Percentiles rank a stretch among this genome's conserved stretches.
phyloP scores from a whole-genome alignment of 2,888 invertebrate species.

The Conistra vaccinii region DNA sequence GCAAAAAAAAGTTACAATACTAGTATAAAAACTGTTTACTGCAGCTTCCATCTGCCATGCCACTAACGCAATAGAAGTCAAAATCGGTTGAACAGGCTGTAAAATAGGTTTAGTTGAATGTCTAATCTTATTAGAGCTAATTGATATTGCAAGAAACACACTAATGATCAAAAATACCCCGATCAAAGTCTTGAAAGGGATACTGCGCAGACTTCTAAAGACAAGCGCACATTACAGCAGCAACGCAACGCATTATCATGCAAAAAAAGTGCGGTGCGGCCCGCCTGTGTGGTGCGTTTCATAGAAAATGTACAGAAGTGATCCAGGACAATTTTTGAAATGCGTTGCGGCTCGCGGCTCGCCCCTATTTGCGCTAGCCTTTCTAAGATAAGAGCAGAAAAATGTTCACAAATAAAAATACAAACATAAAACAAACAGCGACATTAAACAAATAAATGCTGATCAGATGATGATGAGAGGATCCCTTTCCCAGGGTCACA shows the following conservation, averaged over 20 bases:
- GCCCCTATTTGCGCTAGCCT: background rate
- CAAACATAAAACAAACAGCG: background rate
- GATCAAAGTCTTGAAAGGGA: background rate
- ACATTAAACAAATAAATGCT: conserved; percentile 5
- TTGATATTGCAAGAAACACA: background rate
- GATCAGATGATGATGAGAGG: conserved; percentile 5
- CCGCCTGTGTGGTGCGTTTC: background rate
- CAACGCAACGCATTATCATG: background rate
- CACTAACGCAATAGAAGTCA: no score
- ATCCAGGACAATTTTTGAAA: background rate
- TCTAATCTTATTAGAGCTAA: no score
- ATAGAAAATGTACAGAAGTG: background rate
- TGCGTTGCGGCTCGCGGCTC: background rate
- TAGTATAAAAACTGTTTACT: no score
- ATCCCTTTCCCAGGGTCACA: background rate
- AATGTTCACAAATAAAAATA: background rate
- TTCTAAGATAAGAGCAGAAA: background rate
- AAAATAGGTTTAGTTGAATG: no score
- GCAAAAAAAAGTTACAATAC: no score
- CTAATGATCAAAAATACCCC: background rate
- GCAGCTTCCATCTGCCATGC: no score
- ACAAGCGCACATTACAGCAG: background rate
- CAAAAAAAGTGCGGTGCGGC: background rate
- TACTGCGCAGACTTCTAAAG: background rate
- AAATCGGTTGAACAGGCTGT: no score